Conservation (phyloP, 2,888 invertebrate genomes). For the Bombylius major region DNA sequence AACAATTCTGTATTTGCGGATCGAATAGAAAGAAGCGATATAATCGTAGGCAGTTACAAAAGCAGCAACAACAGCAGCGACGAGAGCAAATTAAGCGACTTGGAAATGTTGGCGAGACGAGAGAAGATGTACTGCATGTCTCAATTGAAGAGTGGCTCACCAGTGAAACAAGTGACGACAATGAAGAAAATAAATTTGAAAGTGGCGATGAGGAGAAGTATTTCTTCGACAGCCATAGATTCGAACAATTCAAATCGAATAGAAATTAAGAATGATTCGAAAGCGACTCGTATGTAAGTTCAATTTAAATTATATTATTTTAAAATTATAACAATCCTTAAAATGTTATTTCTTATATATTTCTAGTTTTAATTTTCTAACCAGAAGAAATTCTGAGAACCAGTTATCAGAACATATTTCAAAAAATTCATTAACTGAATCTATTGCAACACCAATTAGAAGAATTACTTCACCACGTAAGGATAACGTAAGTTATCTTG, state of each 20-base stretch:
- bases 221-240: slow-evolving; percentile 34
- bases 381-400: slow-evolving; percentile 34
- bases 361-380: slow-evolving; percentile 34
- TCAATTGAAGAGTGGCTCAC: slow-evolving; percentile 39
- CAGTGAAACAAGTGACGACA: slow-evolving; percentile 32
- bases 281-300: slow-evolving; percentile 12
- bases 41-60: slow-evolving; percentile 27
- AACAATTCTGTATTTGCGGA: slow-evolving; percentile 55
- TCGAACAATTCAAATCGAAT: not conserved
- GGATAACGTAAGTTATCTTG: slow-evolving; percentile 28
- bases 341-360: not conserved
- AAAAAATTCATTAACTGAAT: slow-evolving; percentile 34
- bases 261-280: not conserved
- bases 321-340: no score
- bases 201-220: slow-evolving; percentile 25
- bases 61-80: slow-evolving; percentile 30
- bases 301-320: no score
- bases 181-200: slow-evolving; percentile 7
- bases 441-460: slow-evolving; percentile 25
- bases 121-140: slow-evolving; percentile 39
- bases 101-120: slow-evolving; percentile 50
- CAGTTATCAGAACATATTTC: slow-evolving; percentile 28
- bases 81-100: slow-evolving; percentile 43
- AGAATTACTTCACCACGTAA: slow-evolving; percentile 32
- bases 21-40: slow-evolving; percentile 32